These are phyloP conservation scores for Steinernema hermaphroditum DNA, from an alignment of 2,888 invertebrate genomes.

Conservation along the genomic window DNA sequence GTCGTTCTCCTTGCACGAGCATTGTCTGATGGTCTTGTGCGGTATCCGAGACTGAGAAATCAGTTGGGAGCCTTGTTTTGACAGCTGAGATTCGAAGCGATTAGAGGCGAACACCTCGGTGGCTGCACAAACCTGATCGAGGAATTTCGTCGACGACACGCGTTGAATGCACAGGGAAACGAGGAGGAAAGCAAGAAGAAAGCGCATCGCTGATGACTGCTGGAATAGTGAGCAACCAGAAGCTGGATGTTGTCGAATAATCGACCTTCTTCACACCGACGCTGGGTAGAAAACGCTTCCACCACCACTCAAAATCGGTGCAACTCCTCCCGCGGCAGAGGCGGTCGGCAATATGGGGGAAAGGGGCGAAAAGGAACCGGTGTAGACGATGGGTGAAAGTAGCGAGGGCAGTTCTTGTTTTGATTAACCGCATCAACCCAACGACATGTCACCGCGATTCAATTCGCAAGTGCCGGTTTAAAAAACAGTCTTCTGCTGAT, in stretches of 20 bases:
- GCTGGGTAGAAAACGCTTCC: background rate
- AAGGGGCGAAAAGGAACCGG: slow-evolving; percentile 21
- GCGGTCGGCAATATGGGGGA: slow-evolving; percentile 17
- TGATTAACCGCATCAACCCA: slow-evolving; percentile 29
- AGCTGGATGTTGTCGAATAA: slow-evolving; percentile 8
- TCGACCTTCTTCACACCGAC: slow-evolving; percentile 14
- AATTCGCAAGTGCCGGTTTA: background rate
- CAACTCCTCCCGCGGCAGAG: slow-evolving; percentile 26
- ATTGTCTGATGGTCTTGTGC: slow-evolving; percentile 49
- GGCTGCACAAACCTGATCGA: slow-evolving; percentile 14
- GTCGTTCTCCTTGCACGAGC: slow-evolving; percentile 54
- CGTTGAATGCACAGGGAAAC: background rate
- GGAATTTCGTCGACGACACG: background rate
- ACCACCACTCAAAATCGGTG: slow-evolving; percentile 10
- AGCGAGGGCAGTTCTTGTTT: slow-evolving; percentile 30
- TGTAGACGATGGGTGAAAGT: slow-evolving; percentile 24
- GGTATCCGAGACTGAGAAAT: slow-evolving; percentile 27
- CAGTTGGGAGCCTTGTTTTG: slow-evolving; percentile 28
- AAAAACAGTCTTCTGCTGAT: background rate
- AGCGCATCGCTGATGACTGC: background rate
- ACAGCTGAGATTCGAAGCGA: background rate
- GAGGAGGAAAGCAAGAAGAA: background rate
- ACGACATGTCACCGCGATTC: slow-evolving; percentile 8
- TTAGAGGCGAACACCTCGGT: background rate
- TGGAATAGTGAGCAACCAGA: background rate